Evolutionary conservation across 92 coral and sea anemone species (phyloP).

Genomic region (Umimayanthus chanpuru): DNA sequence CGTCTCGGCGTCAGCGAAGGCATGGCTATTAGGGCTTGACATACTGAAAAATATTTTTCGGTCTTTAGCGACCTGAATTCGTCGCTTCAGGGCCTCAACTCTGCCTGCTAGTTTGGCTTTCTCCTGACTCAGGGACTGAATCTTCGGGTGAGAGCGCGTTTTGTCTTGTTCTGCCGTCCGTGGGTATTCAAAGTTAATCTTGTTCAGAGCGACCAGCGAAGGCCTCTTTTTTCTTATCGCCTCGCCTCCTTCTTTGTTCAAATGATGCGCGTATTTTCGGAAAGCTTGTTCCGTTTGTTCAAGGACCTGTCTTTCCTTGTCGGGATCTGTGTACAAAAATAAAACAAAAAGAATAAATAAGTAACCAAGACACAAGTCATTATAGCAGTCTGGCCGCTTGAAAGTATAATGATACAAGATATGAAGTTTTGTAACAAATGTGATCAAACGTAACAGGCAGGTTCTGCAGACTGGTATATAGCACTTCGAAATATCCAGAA

Average conservation of each 20-base stretch:
- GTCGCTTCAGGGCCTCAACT: slow-evolving; percentile 71
- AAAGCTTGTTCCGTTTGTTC: slow-evolving; percentile 77
- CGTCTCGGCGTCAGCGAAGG: slow-evolving; percentile 85
- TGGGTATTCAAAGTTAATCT: slow-evolving; percentile 76
- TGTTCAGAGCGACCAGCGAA: slow-evolving; percentile 75
- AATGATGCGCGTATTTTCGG: slow-evolving; percentile 69
- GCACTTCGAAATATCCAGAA: too few relatives aligned
- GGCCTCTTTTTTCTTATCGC: slow-evolving; percentile 62
- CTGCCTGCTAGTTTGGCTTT: slow-evolving; percentile 67
- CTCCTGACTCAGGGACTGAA: slow-evolving; percentile 69
- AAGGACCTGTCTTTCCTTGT: slow-evolving; percentile 74
- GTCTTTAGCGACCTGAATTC: slow-evolving; percentile 84
- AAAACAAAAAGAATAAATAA: not conserved
- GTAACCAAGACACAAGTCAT: too few relatives aligned
- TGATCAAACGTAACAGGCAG: too few relatives aligned
- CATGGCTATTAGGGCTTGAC: slow-evolving; percentile 67
- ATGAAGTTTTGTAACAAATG: too few relatives aligned
- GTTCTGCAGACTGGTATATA: too few relatives aligned
- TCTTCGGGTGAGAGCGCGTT: slow-evolving; percentile 35
- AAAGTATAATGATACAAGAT: too few relatives aligned
- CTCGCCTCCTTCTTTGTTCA: slow-evolving; percentile 62
- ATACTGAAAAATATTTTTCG: slow-evolving; percentile 84
- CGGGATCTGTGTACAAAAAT: slow-evolving; percentile 59
- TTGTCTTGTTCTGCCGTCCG: slow-evolving; percentile 48
- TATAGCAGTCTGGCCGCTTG: too few relatives aligned